Conservation (phyloP, 2,797 vertebrate species). For the Xenops minutus region DNA sequence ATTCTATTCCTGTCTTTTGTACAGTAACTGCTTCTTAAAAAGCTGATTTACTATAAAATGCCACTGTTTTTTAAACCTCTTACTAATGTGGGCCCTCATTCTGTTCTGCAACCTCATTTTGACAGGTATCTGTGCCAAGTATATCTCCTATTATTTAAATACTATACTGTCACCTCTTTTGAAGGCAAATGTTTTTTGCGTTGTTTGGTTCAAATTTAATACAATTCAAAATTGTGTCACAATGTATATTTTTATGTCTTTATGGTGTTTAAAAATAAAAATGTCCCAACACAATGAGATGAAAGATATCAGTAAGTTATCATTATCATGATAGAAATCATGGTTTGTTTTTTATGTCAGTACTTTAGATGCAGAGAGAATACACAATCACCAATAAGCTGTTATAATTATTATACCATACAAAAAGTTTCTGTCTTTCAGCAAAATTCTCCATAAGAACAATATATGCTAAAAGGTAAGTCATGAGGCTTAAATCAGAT, state of each 20-base stretch:
- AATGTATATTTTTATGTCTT: background rate
- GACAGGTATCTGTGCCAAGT: background rate
- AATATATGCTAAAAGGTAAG: slow-evolving; percentile 11
- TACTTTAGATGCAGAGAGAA: background rate
- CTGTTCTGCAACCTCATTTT: slow-evolving; percentile 7
- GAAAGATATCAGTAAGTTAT: background rate
- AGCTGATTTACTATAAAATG: background rate
- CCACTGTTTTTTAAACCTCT: background rate
- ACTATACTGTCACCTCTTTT: background rate
- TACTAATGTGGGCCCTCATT: background rate
- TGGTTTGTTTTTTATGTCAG: background rate
- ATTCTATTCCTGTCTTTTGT: background rate
- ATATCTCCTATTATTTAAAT: background rate
- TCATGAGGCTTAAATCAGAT: slow-evolving; percentile 29
- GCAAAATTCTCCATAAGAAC: background rate
- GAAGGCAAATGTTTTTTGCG: background rate
- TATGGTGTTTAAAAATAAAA: background rate
- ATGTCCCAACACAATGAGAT: background rate
- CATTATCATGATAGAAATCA: background rate
- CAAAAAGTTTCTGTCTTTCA: background rate
- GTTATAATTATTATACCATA: background rate
- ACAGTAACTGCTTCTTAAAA: background rate
- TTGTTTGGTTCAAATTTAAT: background rate
- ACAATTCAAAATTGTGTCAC: background rate
- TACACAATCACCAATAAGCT: background rate